phyloP scores from a whole-genome alignment of 2,888 invertebrate species.

The Synanthedon tipuliformis region DNA sequence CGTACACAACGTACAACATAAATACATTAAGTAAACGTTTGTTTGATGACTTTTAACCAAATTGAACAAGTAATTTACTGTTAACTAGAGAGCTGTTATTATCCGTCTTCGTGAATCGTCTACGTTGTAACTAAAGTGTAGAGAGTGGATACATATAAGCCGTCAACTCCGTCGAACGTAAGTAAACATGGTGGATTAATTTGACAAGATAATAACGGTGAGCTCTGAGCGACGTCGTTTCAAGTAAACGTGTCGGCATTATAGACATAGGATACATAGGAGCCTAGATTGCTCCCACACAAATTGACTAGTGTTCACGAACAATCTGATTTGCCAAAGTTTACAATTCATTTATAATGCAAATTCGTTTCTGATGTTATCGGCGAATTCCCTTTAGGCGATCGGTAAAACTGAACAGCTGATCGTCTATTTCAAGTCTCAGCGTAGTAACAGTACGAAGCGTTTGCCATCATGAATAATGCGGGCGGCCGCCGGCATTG shows the following conservation, averaged over 20 bases:
- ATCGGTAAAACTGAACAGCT: slow-evolving; percentile 11
- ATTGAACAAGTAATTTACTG: too few relatives aligned
- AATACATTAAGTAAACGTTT: too few relatives aligned
- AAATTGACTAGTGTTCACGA: slow-evolving; percentile 34
- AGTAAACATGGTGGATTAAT: slow-evolving; percentile 1
- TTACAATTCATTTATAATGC: slow-evolving; percentile 35
- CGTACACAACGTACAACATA: too few relatives aligned
- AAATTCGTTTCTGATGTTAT: slow-evolving; percentile 42
- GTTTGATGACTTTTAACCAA: too few relatives aligned
- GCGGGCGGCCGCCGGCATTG: slow-evolving; percentile 6
- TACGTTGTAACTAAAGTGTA: too few relatives aligned
- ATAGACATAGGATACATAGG: slow-evolving; percentile 11
- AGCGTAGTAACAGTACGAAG: slow-evolving; percentile 1
- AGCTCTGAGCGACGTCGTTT: neutral
- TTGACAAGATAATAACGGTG: slow-evolving; percentile 2
- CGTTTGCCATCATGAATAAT: slow-evolving; percentile 18
- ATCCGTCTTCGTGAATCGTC: too few relatives aligned
- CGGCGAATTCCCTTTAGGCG: slow-evolving; percentile 12
- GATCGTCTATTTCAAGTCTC: slow-evolving; percentile 19
- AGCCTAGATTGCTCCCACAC: slow-evolving; percentile 24
- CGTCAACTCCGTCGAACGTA: neutral
- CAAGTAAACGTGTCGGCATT: too few relatives aligned
- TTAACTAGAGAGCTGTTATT: too few relatives aligned
- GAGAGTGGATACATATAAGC: too few relatives aligned
- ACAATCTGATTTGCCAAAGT: slow-evolving; percentile 16